Conservation (phyloP, 2,797 vertebrate genomes). For the Micromesistius poutassou region DNA sequence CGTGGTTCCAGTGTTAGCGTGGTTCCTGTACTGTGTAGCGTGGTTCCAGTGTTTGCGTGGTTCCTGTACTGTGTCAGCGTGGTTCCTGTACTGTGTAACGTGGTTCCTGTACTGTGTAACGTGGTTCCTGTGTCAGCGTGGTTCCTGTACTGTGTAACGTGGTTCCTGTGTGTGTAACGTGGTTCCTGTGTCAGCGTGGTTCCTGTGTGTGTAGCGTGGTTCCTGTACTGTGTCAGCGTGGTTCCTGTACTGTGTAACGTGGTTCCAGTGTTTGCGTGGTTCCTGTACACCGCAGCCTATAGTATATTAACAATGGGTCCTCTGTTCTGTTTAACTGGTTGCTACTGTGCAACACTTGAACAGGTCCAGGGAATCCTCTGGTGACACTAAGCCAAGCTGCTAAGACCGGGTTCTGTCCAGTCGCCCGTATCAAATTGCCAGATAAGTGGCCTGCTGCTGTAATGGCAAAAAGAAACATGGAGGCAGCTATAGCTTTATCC, state of each 20-base stretch:
- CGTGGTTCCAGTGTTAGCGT: no score
- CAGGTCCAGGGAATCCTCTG: slow-evolving; percentile 30
- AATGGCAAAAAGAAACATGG: slow-evolving; percentile 10
- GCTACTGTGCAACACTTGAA: slow-evolving; percentile 26
- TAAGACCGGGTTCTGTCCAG: slow-evolving; percentile 23
- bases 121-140: background rate
- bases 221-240: background rate
- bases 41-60: background rate
- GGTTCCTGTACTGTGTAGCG: no score
- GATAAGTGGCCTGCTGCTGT: slow-evolving; percentile 20
- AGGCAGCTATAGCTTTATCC: slow-evolving; percentile 13
- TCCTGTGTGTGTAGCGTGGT: no score
- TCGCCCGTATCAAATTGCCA: slow-evolving; percentile 20
- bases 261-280: background rate
- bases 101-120: no score
- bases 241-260: background rate
- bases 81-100: no score
- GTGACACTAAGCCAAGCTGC: slow-evolving; percentile 23
- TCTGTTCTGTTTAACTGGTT: slow-evolving; percentile 21
- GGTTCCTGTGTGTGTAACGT: no score
- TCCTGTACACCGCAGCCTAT: background rate
- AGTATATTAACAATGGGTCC: slow-evolving; percentile 6
- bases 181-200: no score
- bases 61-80: background rate
- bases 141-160: background rate